These are phyloP conservation scores for Alitta virens DNA, from an alignment of 2,888 invertebrate genomes.

Conservation along the genomic window DNA sequence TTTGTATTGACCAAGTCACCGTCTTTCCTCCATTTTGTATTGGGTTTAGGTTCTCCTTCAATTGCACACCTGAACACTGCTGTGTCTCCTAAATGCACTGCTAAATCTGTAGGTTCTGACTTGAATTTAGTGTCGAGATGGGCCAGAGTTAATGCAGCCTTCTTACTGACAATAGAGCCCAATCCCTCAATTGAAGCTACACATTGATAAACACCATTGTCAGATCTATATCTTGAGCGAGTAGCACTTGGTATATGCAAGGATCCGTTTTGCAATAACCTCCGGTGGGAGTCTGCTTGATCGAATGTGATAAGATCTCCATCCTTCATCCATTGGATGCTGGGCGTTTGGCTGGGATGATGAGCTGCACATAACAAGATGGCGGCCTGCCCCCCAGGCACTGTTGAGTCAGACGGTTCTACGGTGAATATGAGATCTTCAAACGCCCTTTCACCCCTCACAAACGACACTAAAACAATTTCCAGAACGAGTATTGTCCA, in stretches of 20 bases:
- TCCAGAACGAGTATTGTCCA: too few species aligned
- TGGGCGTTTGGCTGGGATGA: constrained; percentile 36
- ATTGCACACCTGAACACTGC: constrained; percentile 80
- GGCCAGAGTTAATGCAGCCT: constrained; percentile 67
- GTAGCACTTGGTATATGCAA: too few species aligned
- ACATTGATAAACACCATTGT: constrained; percentile 87
- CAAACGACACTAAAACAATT: too few species aligned
- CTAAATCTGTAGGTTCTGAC: constrained; percentile 72
- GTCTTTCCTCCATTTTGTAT: constrained; percentile 83
- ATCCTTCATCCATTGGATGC: constrained; percentile 66
- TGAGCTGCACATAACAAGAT: constrained; percentile 69
- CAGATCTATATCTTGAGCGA: constrained; percentile 39
- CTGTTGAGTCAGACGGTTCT: constrained; percentile 78
- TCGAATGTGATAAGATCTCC: constrained; percentile 68
- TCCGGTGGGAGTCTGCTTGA: too few species aligned
- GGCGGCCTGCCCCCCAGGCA: constrained; percentile 71
- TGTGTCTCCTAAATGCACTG: constrained; percentile 74
- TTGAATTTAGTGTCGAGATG: constrained; percentile 69
- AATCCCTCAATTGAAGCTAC: constrained; percentile 75
- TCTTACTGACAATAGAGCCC: constrained; percentile 83
- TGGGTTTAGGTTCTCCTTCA: constrained; percentile 60
- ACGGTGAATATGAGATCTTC: constrained; percentile 70
- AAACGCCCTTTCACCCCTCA: constrained; percentile 26
- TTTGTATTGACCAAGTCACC: constrained; percentile 66
- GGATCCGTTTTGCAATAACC: too few species aligned